Base-by-base conservation (phyloP, 2,113 vertebrate genomes). In the Ceuthmochares aereus region DNA sequence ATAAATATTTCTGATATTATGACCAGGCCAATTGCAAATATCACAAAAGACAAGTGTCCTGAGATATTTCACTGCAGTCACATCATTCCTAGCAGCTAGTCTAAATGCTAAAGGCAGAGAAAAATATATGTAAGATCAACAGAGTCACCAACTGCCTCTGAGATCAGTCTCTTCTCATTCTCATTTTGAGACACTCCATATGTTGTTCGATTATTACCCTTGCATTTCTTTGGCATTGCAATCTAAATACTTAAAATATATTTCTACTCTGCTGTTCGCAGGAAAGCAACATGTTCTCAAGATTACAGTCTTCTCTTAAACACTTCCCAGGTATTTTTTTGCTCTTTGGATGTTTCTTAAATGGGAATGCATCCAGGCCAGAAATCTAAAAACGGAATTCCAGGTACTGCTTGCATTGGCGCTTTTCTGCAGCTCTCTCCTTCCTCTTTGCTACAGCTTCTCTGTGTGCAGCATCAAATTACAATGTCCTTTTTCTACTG, bases 401-500 rank as follows among this genome's bases (percentile, higher is more conserved):
- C 69, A 95, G 74, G 87, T 95, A 89, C 76, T 92, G 74, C 85
- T 96, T 94, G 62, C 49, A 72, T 5, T 58, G 74, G 69, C 1
- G 0, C 77, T 91, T 89, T 94, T 60, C 84, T 74, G 62, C 73
- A 82, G 45, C 36, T 60, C 69, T 62, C 72, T 60, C 66, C 49
- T 68, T 75, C 30, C 66, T 36, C 66, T 81, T 73, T 40, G 69
- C 87, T 60, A 79, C 47, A 79, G 68, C 29, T 80, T 67, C 76
- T 52, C 83, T 63, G 51, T 19, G 18, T 67, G 26, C 86, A 92
- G 94, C 74, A 79, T 95, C 77, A 85, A 89, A 89, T 94, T 95
- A 89, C 89, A 68, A 40, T 14, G 70, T 52, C 68, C 30, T 82
- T 95, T 95, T 91, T 60, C 70, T 92, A 64, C 80, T 87, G 81